These are phyloP conservation scores for Drosophila formosana DNA, from an alignment of 2,888 invertebrate species.

Conservation along the genomic window DNA sequence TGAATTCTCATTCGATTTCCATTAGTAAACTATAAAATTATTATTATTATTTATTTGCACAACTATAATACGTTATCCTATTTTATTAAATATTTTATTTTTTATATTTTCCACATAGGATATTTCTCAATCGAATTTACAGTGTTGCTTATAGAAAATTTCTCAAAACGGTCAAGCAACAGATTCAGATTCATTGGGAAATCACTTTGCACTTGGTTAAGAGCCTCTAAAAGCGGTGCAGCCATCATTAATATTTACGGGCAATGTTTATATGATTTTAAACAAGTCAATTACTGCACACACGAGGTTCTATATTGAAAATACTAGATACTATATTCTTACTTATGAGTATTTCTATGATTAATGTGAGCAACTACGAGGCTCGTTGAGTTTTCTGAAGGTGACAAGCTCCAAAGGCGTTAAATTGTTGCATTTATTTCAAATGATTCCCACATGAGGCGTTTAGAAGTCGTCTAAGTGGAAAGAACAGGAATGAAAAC, in stretches of 20 bases:
- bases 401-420: constrained; percentile 61
- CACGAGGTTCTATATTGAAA: background rate
- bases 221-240: constrained; percentile 8
- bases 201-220: constrained; percentile 14
- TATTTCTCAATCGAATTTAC: background rate
- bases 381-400: constrained; percentile 56
- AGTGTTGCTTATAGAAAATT: constrained; percentile 18
- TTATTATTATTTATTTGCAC: too few relatives aligned
- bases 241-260: constrained; percentile 31
- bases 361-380: constrained; percentile 39
- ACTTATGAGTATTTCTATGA: constrained; percentile 28
- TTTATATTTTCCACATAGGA: background rate
- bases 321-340: constrained; percentile 14
- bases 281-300: constrained; percentile 50
- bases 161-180: constrained; percentile 33
- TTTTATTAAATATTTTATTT: too few relatives aligned
- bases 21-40: too few relatives aligned
- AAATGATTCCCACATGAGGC: constrained; percentile 27
- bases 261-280: constrained; percentile 27
- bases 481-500: constrained; percentile 11
- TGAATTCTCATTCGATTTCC: too few relatives aligned
- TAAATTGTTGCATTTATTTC: constrained; percentile 61
- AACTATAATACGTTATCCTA: too few relatives aligned
- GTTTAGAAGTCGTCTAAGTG: background rate
- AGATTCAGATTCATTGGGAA: constrained; percentile 20